Evolutionary conservation across 2,113 vertebrate genomes (phyloP).

Genomic region (Arvicanthis niloticus): DNA sequence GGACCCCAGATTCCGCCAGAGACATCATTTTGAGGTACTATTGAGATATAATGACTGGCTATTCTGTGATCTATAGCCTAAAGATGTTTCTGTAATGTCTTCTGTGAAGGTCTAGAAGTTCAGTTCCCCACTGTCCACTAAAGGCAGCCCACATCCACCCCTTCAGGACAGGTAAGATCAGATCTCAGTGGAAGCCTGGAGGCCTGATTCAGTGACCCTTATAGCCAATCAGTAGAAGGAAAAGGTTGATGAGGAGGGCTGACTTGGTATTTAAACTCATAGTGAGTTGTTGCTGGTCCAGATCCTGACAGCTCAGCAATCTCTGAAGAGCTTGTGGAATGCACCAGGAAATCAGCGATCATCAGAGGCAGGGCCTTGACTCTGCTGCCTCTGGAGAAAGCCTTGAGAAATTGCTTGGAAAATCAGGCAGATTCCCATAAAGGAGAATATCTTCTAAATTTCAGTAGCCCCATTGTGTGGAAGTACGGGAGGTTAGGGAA

Average conservation of each 20-base stretch:
- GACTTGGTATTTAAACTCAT: background rate
- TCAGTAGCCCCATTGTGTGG: background rate
- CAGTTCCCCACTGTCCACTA: background rate
- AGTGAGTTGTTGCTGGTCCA: background rate
- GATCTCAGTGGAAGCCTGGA: background rate
- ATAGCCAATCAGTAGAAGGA: background rate
- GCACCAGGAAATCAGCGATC: accelerated
- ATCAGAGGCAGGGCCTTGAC: background rate
- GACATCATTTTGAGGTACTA: too few species aligned
- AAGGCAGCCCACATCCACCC: background rate
- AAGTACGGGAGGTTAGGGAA: too few species aligned
- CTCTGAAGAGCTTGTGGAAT: background rate
- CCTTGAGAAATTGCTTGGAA: background rate
- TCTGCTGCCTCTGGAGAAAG: too few species aligned
- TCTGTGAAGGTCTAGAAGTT: background rate
- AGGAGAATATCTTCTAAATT: background rate
- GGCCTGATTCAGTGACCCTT: background rate
- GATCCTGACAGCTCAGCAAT: background rate
- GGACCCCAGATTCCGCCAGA: too few species aligned
- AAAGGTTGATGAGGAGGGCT: background rate
- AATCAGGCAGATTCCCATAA: background rate
- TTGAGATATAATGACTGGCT: background rate
- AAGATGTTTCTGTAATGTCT: background rate
- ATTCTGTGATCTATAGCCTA: background rate
- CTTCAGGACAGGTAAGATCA: background rate